Conservation (phyloP, 2,797 vertebrate species). For the Semotilus atromaculatus region DNA sequence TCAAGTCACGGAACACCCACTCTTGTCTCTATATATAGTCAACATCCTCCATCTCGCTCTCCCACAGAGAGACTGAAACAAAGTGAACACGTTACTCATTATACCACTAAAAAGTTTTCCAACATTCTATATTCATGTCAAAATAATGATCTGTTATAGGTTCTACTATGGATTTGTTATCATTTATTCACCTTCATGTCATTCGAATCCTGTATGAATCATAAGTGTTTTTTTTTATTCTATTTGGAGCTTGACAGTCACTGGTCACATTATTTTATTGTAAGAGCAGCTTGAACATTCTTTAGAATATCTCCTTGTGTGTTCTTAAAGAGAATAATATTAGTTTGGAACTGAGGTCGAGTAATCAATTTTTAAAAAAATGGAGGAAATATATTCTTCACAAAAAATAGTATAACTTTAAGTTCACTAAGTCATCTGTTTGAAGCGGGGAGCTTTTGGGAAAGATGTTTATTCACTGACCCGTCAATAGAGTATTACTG, state of each 20-base stretch:
- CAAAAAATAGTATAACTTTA: too few relatives aligned
- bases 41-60: constrained; percentile 23
- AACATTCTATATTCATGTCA: neutral
- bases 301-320: neutral
- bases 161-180: neutral
- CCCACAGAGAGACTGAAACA: neutral
- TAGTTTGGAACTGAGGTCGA: neutral
- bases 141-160: neutral
- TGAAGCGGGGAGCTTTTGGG: neutral
- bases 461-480: constrained; percentile 10
- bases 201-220: neutral
- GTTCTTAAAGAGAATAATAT: neutral
- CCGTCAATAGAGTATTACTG: neutral
- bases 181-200: neutral
- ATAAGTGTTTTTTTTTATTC: neutral
- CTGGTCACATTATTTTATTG: neutral
- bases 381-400: neutral
- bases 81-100: neutral
- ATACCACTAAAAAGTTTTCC: neutral
- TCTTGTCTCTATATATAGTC: constrained; percentile 49
- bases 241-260: neutral
- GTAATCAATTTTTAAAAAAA: neutral
- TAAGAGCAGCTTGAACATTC: neutral
- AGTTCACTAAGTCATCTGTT: neutral
- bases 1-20: constrained; percentile 45